Percentiles rank a stretch among this genome's conserved stretches.
Conservation (phyloP, 2,888 invertebrate genomes). For the Zhuqinia jingwanae region DNA sequence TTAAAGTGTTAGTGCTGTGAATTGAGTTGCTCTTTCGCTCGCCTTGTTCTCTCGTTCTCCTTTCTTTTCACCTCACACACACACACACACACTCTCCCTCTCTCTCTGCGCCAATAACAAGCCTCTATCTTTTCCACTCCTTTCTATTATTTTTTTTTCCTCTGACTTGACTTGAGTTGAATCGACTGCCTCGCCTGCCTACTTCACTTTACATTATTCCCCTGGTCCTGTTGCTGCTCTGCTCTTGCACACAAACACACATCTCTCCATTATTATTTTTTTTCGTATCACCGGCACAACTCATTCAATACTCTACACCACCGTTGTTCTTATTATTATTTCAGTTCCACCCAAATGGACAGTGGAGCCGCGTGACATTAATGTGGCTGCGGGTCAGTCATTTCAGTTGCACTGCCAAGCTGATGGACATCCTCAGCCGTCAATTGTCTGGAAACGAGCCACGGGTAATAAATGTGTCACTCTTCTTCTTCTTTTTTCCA, state of each 20-base stretch:
- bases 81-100: too few relatives aligned
- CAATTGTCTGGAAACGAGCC: constrained; percentile 94
- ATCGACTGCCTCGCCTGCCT: neutral
- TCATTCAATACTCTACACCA: neutral
- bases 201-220: constrained; percentile 51
- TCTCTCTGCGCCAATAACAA: neutral
- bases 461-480: constrained; percentile 81
- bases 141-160: neutral
- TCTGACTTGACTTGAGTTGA: neutral
- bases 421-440: constrained; percentile 94
- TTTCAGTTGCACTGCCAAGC: constrained; percentile 93
- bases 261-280: neutral
- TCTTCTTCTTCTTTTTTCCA: constrained; percentile 48
- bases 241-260: too few relatives aligned
- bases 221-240: constrained; percentile 53
- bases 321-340: constrained; percentile 75
- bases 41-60: neutral
- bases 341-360: constrained; percentile 95
- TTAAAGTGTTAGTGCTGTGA: constrained; percentile 46
- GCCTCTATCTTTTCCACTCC: neutral
- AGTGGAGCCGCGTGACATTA: constrained; percentile 91
- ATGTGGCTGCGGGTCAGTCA: constrained; percentile 90
- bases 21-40: constrained; percentile 45
- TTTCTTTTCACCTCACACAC: constrained; percentile 12
- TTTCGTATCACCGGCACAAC: constrained; percentile 18